Base-by-base conservation (phyloP, 2,113 vertebrate species). In the Protomyctophum bolini region DNA sequence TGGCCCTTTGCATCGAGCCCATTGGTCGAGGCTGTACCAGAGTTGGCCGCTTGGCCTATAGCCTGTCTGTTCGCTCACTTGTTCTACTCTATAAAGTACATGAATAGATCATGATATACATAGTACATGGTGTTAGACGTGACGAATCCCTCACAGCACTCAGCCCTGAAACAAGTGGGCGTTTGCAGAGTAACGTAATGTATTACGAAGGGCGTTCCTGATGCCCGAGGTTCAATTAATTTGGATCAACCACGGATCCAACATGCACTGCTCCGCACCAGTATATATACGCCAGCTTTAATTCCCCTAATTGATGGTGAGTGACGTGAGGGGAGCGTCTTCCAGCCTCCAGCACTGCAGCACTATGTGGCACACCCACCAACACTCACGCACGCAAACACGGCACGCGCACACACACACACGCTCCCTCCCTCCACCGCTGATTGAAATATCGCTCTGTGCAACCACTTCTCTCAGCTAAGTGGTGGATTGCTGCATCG, bases 361-460 rank as follows among this genome's bases (percentile, higher is more conserved):
- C 15, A 6, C 55, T 72, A n/a, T n/a, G 51, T 41, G 33, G 33
- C 33, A 41, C 33, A 41, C 33, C 33, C 33, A 41, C 33, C 3
- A 3, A 41, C 33, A 41, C 33, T 4, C 33, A 41, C 33, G 5
- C 33, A 41, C 33, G 5, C 33, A 41, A 3, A 41, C 33, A 33
- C 33, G 5, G 5, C 33, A 41, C 33, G 5, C 33, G 5, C 33
- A 41, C 33, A 2, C 33, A 41, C 33, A 41, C 33, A 41, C 33
- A 41, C 33, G 5, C 33, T 3, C 77, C 57, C 15, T 68, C 63
- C 12, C 51, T 78, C 72, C 47, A 67, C 66, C 21, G 72, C 9
- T 68, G 76, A 84, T 70, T 87, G 79, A 89, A 85, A 83, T 83
- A 85, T 79, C 67, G 73, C 84, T 79, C 82, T 29, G 62, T 89